Base-by-base conservation (phyloP, 2,797 vertebrate species). In the Paguma larvata region DNA sequence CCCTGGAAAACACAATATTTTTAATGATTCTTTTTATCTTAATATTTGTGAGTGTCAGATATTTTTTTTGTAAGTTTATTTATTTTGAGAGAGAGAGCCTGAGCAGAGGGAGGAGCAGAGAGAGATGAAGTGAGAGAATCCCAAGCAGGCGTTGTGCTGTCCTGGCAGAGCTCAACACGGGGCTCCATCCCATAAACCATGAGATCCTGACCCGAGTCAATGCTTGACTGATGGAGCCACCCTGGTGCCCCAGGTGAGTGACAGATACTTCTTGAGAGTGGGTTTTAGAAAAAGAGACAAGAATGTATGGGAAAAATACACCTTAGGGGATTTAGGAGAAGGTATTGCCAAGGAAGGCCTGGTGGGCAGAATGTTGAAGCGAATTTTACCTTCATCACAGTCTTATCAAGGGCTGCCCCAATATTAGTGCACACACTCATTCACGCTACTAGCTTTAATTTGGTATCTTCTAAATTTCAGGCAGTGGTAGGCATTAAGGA, bases 261-360 rank as follows among this genome's bases (percentile, higher is more conserved):
- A 10, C 21, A 59, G 59, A 88, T 87, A 84, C 15, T 93, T 85
- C 77, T 44, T 93, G 6, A 32, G 72, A 65, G 13, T 38, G 3
- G 15, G 3, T 62, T 95, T 97, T 84, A 53, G 6, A 84, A 78
- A 72, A 95, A 51, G 46, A 44, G 30, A 92, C n/a, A 77, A 82
- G 48, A 48, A 0, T 46, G n/a, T 38, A 89, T 46, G 68, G 21
- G 5, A 89, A 67, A 82, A 14, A 56, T 6, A 11, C 27, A 62
- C 85, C 63, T 78, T 32, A 80, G 41, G 70, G n/a, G 30, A 68
- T 19, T 88, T 51, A 27, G 46, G 48, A 72, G 72, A 88, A 51
- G 38, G 18, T 10, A 59, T 46, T 21, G 32, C 30, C 5, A 89
- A 84, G 51, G 82, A 91, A 70, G 34, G 7, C 67, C 14, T 16